Evolutionary conservation across 2,113 vertebrate genomes (phyloP), one percentile per base, ranked within the genome.

Genomic region (Albula goreensis): DNA sequence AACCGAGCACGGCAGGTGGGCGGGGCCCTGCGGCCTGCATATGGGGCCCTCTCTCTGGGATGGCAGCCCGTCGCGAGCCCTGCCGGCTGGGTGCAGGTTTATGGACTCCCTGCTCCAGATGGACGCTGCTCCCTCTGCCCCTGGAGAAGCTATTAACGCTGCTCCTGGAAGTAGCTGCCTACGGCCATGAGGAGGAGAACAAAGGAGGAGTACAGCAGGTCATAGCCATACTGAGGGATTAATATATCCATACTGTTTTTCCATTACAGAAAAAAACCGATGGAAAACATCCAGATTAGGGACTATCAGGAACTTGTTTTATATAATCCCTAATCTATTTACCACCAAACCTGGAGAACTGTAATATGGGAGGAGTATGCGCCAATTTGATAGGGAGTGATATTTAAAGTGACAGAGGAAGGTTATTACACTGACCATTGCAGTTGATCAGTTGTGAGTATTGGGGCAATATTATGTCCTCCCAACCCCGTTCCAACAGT

Each of bases 81-180:
- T n/a, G 50, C 22, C 19, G 80, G 49, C 10, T 22, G 49, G 17
- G 50, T 10, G 48, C 13, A 25, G 10, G 15, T 57, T 51, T 84
- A 70, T 70, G 48, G 83, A 50, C 60, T 84, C 9, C 4, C 48
- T 12, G 6, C 7, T 25, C 50, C 19, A 50, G 60, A 11, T 60
- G 56, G 83, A 74, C 79, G 17, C n/a, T 63, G 81, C 82, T 5
- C 6, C 50, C 60, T 66, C 60, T 22, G 31, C n/a, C 86, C 83
- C 80, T 82, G 48, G 51, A 56, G 74, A 83, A 57, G 74, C 17
- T 22, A 53, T 80, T 78, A 63, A 74, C 31, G 50, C 15, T 66
- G 78, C 2, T 4, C 48, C 52, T 3, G 56, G 8, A 41, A 51
- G 53, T 25, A 83, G 53, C 53, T 12, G 53, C 31, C 57, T n/a